A percentile compares a stretch with the other conserved stretches of the same genome.
Evolutionary conservation across 2,113 vertebrate genomes (phyloP).

Genomic region (Dicrurus megarhynchus): DNA sequence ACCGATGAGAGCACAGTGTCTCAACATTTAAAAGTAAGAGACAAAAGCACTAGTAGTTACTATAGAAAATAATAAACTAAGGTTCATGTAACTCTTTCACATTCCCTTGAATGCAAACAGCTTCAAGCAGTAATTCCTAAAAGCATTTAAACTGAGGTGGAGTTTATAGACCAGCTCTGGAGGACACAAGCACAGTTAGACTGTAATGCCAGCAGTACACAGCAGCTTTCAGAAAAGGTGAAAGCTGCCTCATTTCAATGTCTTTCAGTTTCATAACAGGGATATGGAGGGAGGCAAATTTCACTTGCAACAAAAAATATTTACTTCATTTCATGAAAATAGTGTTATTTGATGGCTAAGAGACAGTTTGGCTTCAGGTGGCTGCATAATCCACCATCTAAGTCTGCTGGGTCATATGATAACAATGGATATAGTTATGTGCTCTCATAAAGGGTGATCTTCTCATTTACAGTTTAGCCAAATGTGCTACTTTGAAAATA

Average conservation of each 20-base stretch:
- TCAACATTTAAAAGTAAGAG: neutral
- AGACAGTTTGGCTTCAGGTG: neutral
- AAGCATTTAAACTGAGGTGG: neutral
- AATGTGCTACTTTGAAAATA: neutral
- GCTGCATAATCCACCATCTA: neutral
- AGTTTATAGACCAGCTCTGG: neutral
- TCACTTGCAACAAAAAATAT: neutral
- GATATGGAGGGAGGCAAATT: neutral
- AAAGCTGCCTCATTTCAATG: neutral
- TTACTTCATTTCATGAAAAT: neutral
- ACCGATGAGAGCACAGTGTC: neutral
- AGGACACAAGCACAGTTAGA: neutral
- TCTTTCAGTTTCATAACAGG: neutral
- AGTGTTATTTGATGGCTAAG: neutral
- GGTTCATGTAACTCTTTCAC: neutral
- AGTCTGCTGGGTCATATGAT: rapidly evolving
- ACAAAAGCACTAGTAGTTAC: neutral
- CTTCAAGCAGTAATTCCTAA: neutral
- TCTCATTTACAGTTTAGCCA: neutral
- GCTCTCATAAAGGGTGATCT: neutral
- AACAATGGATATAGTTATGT: neutral
- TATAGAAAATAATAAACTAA: neutral
- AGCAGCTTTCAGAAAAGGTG: neutral
- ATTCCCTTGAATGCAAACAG: neutral
- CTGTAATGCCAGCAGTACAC: neutral